Percentiles rank a stretch among this genome's conserved stretches.
Evolutionary conservation across 2,797 vertebrate genomes (phyloP).

Genomic region (Phaenicophaeus curvirostris): DNA sequence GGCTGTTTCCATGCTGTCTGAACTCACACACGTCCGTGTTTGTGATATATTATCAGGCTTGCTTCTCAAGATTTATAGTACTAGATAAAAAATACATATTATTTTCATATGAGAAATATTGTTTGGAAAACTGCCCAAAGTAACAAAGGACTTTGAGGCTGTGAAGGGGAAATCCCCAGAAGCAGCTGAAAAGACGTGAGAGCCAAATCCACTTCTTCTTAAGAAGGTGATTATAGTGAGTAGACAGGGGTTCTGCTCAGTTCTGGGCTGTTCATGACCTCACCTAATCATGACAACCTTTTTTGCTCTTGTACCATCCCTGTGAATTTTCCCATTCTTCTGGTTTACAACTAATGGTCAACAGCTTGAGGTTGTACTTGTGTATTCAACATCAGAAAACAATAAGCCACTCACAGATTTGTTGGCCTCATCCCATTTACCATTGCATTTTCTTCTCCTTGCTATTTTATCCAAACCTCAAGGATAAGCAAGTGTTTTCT

Average conservation of each 20-base stretch:
- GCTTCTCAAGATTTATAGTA: not conserved
- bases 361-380: not conserved
- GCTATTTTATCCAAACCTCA: not conserved
- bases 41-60: not conserved
- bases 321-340: not conserved
- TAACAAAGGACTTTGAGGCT: not conserved
- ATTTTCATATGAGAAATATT: not conserved
- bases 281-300: not conserved
- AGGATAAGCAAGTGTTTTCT: not conserved
- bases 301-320: not conserved
- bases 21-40: not conserved
- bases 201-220: not conserved
- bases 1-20: not conserved
- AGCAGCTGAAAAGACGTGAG: not conserved
- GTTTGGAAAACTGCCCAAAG: not conserved
- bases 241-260: not conserved
- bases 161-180: not conserved
- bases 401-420: not conserved
- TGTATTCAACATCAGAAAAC: not conserved
- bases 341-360: not conserved
- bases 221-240: not conserved
- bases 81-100: not conserved
- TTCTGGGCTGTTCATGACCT: not conserved
- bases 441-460: constrained; percentile 37
- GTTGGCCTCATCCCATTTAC: not conserved